phyloP scores from a whole-genome alignment of 2,888 invertebrate genomes.

The Cylindroiulus punctatus region DNA sequence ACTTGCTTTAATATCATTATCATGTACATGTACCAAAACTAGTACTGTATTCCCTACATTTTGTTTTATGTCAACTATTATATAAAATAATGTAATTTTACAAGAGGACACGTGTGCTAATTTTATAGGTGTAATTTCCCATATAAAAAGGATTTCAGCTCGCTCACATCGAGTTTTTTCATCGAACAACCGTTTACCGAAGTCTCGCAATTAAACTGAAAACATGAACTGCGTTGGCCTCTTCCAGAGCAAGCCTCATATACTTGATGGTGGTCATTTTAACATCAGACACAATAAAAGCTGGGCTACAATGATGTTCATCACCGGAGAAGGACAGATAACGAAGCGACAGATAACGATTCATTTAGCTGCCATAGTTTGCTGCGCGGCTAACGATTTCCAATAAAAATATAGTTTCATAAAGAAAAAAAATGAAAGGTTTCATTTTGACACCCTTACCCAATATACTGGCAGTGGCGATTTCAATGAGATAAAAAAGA shows the following conservation, averaged over 20 bases:
- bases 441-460: slow-evolving; percentile 36
- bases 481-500: slow-evolving; percentile 49
- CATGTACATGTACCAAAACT: no score
- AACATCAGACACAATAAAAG: slow-evolving; percentile 29
- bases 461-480: slow-evolving; percentile 30
- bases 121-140: no score
- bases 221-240: slow-evolving; percentile 10
- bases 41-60: no score
- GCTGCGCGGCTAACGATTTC: slow-evolving; percentile 46
- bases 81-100: no score
- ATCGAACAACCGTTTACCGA: not conserved
- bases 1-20: no score
- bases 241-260: slow-evolving; percentile 22
- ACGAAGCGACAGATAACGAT: slow-evolving; percentile 42
- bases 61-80: no score
- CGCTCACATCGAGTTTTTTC: not conserved
- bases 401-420: slow-evolving; percentile 45
- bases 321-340: slow-evolving; percentile 39
- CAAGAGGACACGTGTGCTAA: no score
- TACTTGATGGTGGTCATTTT: slow-evolving; percentile 17
- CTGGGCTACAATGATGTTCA: slow-evolving; percentile 43
- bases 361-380: slow-evolving; percentile 43
- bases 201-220: slow-evolving; percentile 15
- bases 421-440: slow-evolving; percentile 44
- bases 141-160: not conserved